Conservation (phyloP, 1,140 invertebrate genomes). For the Caenorhabditis remanei region DNA sequence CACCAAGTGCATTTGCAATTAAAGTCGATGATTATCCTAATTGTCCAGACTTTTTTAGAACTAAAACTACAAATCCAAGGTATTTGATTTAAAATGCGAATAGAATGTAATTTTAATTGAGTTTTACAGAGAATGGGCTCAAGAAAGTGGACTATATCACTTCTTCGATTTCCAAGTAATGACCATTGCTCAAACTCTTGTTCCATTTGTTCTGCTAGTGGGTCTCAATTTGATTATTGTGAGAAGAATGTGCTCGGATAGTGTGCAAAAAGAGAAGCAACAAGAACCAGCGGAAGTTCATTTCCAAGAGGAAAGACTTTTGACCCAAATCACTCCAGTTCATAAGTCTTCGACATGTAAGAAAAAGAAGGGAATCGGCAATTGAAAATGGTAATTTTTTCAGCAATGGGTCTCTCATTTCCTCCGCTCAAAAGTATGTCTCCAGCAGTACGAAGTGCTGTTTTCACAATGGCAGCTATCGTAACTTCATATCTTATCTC, state of each 20-base stretch:
- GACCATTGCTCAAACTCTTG: conserved; percentile 73
- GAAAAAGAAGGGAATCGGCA: neutral
- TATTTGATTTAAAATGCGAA: neutral
- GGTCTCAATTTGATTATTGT: conserved; percentile 71
- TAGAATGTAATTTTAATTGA: conserved; percentile 12
- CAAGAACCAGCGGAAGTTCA: neutral
- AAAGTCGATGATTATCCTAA: conserved; percentile 65
- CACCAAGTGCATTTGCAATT: conserved; percentile 67
- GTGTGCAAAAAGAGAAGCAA: conserved; percentile 47
- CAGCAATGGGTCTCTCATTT: conserved; percentile 51
- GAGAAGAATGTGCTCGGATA: conserved; percentile 46
- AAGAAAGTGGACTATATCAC: conserved; percentile 63
- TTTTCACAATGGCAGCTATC: conserved; percentile 72
- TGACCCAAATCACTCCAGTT: neutral
- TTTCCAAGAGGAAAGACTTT: conserved; percentile 30
- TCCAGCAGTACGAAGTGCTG: conserved; percentile 66
- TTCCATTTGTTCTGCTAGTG: conserved; percentile 73
- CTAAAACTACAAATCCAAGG: conserved; percentile 62
- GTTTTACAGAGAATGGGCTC: conserved; percentile 60
- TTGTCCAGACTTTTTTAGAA: conserved; percentile 71
- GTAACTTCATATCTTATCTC: conserved; percentile 71
- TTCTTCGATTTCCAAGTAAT: conserved; percentile 72
- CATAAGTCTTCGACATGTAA: conserved; percentile 38
- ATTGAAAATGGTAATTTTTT: neutral
- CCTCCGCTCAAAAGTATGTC: conserved; percentile 68